Percentiles rank a stretch among this genome's conserved stretches.
phyloP scores from a whole-genome alignment of 2,113 vertebrate species.

The Cynopterus brachyotis region DNA sequence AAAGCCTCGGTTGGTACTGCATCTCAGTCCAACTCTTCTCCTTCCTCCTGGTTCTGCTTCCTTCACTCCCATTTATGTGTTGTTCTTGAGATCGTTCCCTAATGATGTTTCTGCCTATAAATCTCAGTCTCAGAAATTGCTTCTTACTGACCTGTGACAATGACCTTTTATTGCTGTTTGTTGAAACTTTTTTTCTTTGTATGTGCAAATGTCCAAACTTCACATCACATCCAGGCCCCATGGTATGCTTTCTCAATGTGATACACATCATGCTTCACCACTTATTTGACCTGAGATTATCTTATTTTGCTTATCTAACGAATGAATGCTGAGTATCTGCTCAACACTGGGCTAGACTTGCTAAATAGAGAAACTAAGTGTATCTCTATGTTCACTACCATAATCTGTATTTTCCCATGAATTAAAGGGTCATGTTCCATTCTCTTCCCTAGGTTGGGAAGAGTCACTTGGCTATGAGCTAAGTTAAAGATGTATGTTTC shows the following conservation, averaged over 20 bases:
- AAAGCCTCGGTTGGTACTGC: not conserved
- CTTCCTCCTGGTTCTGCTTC: not conserved
- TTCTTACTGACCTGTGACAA: not conserved
- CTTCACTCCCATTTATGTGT: not conserved
- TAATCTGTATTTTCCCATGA: not conserved
- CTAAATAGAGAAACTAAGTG: not conserved
- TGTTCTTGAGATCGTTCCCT: not conserved
- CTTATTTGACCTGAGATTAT: not conserved
- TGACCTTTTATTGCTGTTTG: not conserved
- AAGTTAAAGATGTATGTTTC: not conserved
- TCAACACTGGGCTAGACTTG: not conserved
- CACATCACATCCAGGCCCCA: not conserved
- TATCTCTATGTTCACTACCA: not conserved
- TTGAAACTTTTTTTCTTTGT: not conserved
- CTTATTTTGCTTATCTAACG: not conserved
- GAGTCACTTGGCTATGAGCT: not conserved
- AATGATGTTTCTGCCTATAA: not conserved
- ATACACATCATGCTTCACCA: not conserved
- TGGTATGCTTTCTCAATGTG: not conserved
- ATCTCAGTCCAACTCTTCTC: not conserved
- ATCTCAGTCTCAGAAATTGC: not conserved
- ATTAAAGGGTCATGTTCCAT: not conserved
- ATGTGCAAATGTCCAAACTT: not conserved
- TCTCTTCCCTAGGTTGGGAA: not conserved
- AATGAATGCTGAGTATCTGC: not conserved